phyloP scores from a whole-genome alignment of 2,113 vertebrate genomes.

The Tetraodon nigroviridis region DNA sequence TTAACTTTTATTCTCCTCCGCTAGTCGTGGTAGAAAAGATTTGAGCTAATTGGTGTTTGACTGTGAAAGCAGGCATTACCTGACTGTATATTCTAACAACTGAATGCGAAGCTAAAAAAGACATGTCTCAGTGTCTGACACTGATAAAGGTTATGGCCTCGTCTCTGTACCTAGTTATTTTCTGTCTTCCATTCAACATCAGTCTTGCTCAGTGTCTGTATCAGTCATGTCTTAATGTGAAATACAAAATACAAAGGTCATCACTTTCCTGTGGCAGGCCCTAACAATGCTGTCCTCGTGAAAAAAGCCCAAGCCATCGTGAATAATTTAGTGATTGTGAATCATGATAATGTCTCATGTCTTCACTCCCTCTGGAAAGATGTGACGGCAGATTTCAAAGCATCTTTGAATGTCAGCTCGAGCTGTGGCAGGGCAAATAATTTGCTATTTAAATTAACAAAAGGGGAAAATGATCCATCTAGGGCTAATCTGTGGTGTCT shows the following conservation, averaged over 20 bases:
- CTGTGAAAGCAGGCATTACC: constrained; percentile 6
- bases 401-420: constrained; percentile 26
- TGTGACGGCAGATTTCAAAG: constrained; percentile 30
- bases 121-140: not conserved
- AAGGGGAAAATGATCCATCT: constrained; percentile 16
- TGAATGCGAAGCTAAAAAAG: not conserved
- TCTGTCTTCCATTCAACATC: not conserved
- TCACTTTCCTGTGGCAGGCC: constrained; percentile 27
- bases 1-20: constrained; percentile 12
- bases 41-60: constrained; percentile 12
- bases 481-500: constrained; percentile 20
- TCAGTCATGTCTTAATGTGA: constrained; percentile 23
- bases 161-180: not conserved
- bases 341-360: constrained; percentile 35
- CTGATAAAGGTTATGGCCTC: not conserved
- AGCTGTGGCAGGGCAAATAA: constrained; percentile 18
- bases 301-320: constrained; percentile 14
- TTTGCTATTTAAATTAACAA: constrained; percentile 33
- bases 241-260: constrained; percentile 43
- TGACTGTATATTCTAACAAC: not conserved
- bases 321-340: constrained; percentile 42
- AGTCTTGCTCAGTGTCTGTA: constrained; percentile 15
- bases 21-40: not conserved
- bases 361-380: constrained; percentile 14
- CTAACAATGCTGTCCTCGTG: constrained; percentile 19